Conservation (phyloP, 2,888 invertebrate species). For the Pemphredon lugubris region DNA sequence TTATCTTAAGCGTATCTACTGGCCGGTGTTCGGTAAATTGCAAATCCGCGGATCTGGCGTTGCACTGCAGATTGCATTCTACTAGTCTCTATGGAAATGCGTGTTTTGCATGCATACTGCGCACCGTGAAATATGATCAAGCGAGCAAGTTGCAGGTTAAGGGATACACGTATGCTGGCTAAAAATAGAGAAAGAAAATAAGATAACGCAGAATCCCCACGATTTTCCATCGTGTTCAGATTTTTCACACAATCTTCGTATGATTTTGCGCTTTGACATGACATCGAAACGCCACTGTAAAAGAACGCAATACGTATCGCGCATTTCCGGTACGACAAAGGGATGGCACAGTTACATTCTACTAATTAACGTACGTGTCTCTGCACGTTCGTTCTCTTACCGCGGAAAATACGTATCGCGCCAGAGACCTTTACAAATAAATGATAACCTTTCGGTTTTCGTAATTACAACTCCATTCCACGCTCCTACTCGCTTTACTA, state of each 20-base stretch:
- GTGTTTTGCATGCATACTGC: constrained; percentile 42
- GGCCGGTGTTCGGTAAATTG: constrained; percentile 29
- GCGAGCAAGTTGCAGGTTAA: constrained; percentile 30
- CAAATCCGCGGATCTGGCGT: constrained; percentile 24
- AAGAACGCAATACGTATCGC: too few species aligned
- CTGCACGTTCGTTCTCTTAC: too few species aligned
- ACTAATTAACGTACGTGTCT: too few species aligned
- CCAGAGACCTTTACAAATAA: too few species aligned
- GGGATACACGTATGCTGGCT: constrained; percentile 9
- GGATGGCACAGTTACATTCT: too few species aligned
- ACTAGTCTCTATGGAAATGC: constrained; percentile 48
- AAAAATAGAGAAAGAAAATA: constrained; percentile 32
- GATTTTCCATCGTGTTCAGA: neutral
- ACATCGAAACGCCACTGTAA: neutral
- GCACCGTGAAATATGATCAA: constrained; percentile 40
- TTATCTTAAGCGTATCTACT: too few species aligned
- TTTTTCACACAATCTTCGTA: neutral
- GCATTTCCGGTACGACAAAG: too few species aligned
- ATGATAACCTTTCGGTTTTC: too few species aligned
- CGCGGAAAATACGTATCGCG: too few species aligned
- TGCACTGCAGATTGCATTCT: constrained; percentile 37
- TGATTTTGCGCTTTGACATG: neutral
- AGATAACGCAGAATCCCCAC: neutral
- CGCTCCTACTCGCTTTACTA: too few species aligned
- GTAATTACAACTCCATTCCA: too few species aligned